Evolutionary conservation across 2,113 vertebrate genomes (phyloP), one percentile per base, ranked within the genome.

Genomic region (Brachyhypopomus gauderio): DNA sequence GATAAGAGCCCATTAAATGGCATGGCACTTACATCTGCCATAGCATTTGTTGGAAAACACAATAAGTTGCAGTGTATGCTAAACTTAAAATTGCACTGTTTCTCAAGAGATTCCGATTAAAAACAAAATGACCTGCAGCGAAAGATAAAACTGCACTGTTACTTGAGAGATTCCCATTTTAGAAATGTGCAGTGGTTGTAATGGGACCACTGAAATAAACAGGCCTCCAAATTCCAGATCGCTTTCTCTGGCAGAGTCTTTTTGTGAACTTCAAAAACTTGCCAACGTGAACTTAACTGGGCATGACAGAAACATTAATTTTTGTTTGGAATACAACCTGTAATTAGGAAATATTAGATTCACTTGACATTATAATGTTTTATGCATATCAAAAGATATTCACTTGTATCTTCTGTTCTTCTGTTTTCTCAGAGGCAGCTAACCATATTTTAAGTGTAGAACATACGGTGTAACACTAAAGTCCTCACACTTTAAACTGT

Each of bases 1-100:
- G 88, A 93, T 91, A 88, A 81, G 85, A 89, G 77, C 75, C 84
- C 80, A 78, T 88, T 85, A 74, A 87, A 89, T 88, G 87, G 90
- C 52, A 38, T 59, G 73, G 78, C 79, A 83, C 86, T 88, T 86
- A 87, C 85, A 86, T 79, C 52, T 83, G 75, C 85, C 86, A 81
- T 85, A 77, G 71, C 69, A 84, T 88, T 88, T 88, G 75, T 85
- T 87, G 85, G 84, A 89, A 87, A 90, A 83, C 81, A 86, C 85
- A 89, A 86, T 87, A 72, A 83, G 77, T 25, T 64, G 4, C 41
- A 71, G 41, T 34, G 27, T 82, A 72, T 78, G 23, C 58, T 34
- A 45, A 72, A 23, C 22, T 59, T 41, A 22, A 74, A 62, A 75
- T 62, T 16, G 30, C 12, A 6, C 30, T 36, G 4, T 55, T 38